Conservation (phyloP, 2,113 vertebrate genomes). For the Tringa solitaria region DNA sequence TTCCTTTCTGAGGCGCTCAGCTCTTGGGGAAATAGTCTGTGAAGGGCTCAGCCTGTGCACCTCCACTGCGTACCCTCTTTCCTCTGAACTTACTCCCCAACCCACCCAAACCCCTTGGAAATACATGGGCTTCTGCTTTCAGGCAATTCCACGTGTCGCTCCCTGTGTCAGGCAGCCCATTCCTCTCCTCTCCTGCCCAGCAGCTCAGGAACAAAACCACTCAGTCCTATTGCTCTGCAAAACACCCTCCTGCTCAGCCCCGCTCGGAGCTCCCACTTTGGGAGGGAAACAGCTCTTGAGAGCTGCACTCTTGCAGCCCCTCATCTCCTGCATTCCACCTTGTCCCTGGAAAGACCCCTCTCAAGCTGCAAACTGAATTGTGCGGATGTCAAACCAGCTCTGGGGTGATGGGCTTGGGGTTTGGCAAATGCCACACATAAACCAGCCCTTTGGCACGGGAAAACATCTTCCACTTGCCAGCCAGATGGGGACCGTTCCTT, state of each 20-base stretch:
- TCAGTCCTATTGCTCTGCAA: rapidly evolving
- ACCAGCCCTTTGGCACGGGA: background rate
- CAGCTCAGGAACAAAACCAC: background rate
- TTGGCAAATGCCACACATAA: rapidly evolving
- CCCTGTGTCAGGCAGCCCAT: rapidly evolving
- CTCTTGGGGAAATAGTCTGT: background rate
- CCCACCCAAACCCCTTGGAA: background rate
- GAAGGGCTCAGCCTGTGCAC: background rate
- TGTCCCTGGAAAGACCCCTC: background rate
- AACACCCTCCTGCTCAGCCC: background rate
- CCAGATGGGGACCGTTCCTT: rapidly evolving
- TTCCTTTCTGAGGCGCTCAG: background rate
- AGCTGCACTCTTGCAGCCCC: background rate
- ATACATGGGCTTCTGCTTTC: background rate
- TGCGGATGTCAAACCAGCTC: background rate
- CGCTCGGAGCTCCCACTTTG: rapidly evolving
- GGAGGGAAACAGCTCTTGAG: background rate
- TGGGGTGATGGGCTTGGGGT: rapidly evolving
- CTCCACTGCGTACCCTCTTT: background rate
- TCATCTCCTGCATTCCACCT: background rate
- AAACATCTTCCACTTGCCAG: background rate
- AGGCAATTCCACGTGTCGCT: rapidly evolving
- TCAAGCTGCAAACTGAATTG: background rate
- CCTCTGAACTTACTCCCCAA: background rate
- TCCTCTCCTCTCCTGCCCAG: background rate